Evolutionary conservation across 2,888 invertebrate species (phyloP).

Genomic region (Dryobotodes eremita): DNA sequence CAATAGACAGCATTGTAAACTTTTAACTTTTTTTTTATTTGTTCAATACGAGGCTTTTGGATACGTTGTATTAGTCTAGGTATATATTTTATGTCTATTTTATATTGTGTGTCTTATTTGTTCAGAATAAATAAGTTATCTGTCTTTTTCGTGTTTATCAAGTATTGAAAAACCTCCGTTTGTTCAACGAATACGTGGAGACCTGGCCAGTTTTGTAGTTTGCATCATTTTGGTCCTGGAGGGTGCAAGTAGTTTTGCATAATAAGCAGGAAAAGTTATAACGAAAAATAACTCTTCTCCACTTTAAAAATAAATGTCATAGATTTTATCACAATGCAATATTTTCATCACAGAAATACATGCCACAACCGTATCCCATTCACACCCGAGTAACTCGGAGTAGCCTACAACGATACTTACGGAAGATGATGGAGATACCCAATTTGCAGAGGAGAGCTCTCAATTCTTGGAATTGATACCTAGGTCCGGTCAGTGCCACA

Average conservation of each 20-base stretch:
- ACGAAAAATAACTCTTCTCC: neutral
- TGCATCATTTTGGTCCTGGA: neutral
- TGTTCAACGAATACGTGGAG: neutral
- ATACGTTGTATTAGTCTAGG: too few relatives aligned
- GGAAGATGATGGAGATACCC: slow-evolving; percentile 31
- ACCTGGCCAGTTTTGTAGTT: neutral
- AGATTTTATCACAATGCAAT: neutral
- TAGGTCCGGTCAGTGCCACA: neutral
- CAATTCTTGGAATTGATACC: slow-evolving; percentile 29
- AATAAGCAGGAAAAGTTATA: neutral
- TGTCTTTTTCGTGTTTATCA: too few relatives aligned
- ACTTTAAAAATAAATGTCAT: neutral
- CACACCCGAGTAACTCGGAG: neutral
- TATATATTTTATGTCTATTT: neutral
- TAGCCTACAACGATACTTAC: slow-evolving; percentile 9
- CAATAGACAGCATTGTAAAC: neutral
- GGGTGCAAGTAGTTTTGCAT: neutral
- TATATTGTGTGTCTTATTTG: neutral
- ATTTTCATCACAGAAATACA: neutral
- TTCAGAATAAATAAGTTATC: too few relatives aligned
- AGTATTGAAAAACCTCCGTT: neutral
- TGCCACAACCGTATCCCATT: neutral
- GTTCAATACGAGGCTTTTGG: too few relatives aligned
- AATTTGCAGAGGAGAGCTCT: slow-evolving; percentile 39
- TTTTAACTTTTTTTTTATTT: neutral